phyloP scores from a whole-genome alignment of 2,888 invertebrate species.

The Polietes domitor region DNA sequence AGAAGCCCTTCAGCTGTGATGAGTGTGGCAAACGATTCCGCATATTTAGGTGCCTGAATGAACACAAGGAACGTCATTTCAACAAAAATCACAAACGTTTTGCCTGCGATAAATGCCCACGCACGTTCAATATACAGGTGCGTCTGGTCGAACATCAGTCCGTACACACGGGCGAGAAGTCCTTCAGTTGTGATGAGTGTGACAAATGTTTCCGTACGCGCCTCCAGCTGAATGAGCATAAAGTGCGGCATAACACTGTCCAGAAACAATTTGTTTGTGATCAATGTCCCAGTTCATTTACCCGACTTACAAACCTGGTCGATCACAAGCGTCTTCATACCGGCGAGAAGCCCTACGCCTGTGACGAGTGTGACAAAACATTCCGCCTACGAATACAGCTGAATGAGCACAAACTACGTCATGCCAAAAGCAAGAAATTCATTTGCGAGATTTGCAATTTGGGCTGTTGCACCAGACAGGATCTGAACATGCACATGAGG shows the following conservation, averaged over 20 bases:
- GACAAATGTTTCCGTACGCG: slow-evolving; percentile 72
- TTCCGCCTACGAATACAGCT: slow-evolving; percentile 78
- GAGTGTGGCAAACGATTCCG: slow-evolving; percentile 76
- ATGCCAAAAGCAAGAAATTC: slow-evolving; percentile 75
- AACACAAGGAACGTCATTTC: slow-evolving; percentile 76
- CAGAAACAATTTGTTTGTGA: neutral
- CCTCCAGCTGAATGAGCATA: too few relatives aligned
- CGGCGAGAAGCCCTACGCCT: slow-evolving; percentile 78
- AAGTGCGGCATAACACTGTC: neutral
- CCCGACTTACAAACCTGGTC: neutral
- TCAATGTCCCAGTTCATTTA: neutral
- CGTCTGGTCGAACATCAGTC: slow-evolving; percentile 76
- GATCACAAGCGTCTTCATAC: slow-evolving; percentile 61
- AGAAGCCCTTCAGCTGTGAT: slow-evolving; percentile 76
- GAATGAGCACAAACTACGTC: slow-evolving; percentile 76
- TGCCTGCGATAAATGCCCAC: slow-evolving; percentile 74
- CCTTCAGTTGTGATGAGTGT: slow-evolving; percentile 76
- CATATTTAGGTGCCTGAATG: slow-evolving; percentile 75
- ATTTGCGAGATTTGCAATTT: slow-evolving; percentile 76
- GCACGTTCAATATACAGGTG: slow-evolving; percentile 73
- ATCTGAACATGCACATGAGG: slow-evolving; percentile 75
- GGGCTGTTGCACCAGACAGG: slow-evolving; percentile 76
- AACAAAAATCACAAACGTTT: slow-evolving; percentile 71
- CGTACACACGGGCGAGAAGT: slow-evolving; percentile 67
- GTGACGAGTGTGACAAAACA: slow-evolving; percentile 74